A percentile compares a stretch with the other conserved stretches of the same genome.
phyloP scores from a whole-genome alignment of 2,113 vertebrate genomes.

The Hemiscyllium ocellatum region DNA sequence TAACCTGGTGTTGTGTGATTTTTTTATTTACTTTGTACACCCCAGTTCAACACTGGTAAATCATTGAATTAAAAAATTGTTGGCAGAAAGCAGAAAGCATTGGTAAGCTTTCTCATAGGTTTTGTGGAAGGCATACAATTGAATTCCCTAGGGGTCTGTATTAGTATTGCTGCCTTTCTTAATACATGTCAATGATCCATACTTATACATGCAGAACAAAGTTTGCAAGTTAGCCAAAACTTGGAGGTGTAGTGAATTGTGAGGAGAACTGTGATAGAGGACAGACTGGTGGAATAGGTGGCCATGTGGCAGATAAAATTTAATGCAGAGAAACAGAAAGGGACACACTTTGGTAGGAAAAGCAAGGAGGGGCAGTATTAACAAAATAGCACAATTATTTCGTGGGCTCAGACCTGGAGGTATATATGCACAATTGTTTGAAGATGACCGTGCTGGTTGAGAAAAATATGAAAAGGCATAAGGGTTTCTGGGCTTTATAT shows the following conservation, averaged over 20 bases:
- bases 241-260: neutral
- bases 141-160: neutral
- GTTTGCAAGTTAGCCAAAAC: neutral
- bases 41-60: too few relatives aligned
- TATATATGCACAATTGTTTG: neutral
- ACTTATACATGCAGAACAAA: neutral
- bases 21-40: too few relatives aligned
- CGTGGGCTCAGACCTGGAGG: neutral
- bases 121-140: neutral
- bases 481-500: neutral
- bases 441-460: neutral
- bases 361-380: neutral
- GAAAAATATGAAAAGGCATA: neutral
- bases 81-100: neutral
- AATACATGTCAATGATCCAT: neutral
- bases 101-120: too few relatives aligned
- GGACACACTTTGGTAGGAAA: neutral
- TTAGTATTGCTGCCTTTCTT: neutral
- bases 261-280: neutral
- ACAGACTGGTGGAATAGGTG: neutral
- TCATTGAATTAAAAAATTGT: neutral
- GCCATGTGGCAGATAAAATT: neutral
- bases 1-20: too few relatives aligned
- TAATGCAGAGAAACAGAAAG: neutral
- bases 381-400: neutral